Evolutionary conservation across 1,140 invertebrate genomes (phyloP), one percentile per base, ranked within the genome.

Genomic region (Conus ventricosus): DNA sequence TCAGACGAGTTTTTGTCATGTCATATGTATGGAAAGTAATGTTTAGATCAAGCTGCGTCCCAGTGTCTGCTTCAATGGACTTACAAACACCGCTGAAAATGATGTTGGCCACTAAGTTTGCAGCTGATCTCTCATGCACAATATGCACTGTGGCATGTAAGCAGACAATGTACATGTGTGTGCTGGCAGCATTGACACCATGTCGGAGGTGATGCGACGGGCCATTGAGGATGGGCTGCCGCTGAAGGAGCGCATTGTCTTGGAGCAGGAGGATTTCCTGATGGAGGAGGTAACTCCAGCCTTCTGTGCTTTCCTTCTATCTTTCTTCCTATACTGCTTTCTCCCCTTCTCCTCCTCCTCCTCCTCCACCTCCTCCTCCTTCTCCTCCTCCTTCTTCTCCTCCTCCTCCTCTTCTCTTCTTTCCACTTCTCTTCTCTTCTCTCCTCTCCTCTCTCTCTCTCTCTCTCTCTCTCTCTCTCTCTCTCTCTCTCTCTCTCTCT

Each of bases 221-320:
- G 92, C 91, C 23, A 94, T 95, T 89, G 95, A 95, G 89, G 91
- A 89, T 54, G 90, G 92, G 57, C 78, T 92, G 84, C 93, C 92
- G 87, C 88, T 95, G 11, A 93, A 94, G 84, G 87, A 94, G 67
- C 92, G 95, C 88, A 76, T 95, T 25, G 87, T 92, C 17, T 89
- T 95, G 1, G 87, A 93, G 60, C 94, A 95, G 87, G 93, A 95
- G 81, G 93, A 94, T 60, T 95, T 95, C 91, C 89, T 94, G 80
- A 85, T 95, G 51, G 92, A 93, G 89, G 91, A 13, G 20, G 85
- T 87, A n/a, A 54, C 15, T 78, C 67, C 67, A 11, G 67, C 4
- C 15, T 88, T 27, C 15, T 1, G 8, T 78, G 76, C 13, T 39
- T 8, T 78, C 76, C 67, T 71, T 39, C 76, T 78, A 3, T 78